Conservation (phyloP, 2,888 invertebrate genomes). For the Heliconius aoede region DNA sequence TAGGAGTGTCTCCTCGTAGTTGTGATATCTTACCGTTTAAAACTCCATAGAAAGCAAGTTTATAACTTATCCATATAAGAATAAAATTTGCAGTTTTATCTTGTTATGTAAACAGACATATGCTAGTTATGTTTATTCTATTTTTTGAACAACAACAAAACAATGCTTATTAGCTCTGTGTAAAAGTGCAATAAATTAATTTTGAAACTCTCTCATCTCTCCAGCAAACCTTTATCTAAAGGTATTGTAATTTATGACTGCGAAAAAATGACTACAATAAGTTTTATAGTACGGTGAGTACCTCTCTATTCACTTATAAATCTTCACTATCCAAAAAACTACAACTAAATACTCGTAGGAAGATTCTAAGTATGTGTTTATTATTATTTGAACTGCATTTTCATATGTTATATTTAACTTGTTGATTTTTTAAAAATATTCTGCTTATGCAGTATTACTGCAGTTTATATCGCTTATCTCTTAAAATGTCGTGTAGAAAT, state of each 20-base stretch:
- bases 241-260: too few relatives aligned
- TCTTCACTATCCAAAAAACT: too few relatives aligned
- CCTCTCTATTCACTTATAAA: too few relatives aligned
- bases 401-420: neutral
- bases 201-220: too few relatives aligned
- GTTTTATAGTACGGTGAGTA: too few relatives aligned
- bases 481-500: constrained; percentile 51
- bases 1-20: constrained; percentile 48
- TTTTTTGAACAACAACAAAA: neutral
- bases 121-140: neutral
- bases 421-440: neutral
- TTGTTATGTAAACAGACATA: neutral
- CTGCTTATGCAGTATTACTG: constrained; percentile 32
- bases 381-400: too few relatives aligned
- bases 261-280: too few relatives aligned
- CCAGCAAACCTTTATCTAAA: too few relatives aligned
- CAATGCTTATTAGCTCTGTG: neutral
- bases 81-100: neutral
- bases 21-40: constrained; percentile 51
- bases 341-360: too few relatives aligned
- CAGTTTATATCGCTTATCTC: constrained; percentile 69
- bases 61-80: constrained; percentile 47
- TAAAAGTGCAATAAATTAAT: too few relatives aligned
- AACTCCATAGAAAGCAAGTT: constrained; percentile 51
- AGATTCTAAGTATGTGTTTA: too few relatives aligned